Conservation (phyloP, 2,888 invertebrate species). For the Gisinianus flammeolus region DNA sequence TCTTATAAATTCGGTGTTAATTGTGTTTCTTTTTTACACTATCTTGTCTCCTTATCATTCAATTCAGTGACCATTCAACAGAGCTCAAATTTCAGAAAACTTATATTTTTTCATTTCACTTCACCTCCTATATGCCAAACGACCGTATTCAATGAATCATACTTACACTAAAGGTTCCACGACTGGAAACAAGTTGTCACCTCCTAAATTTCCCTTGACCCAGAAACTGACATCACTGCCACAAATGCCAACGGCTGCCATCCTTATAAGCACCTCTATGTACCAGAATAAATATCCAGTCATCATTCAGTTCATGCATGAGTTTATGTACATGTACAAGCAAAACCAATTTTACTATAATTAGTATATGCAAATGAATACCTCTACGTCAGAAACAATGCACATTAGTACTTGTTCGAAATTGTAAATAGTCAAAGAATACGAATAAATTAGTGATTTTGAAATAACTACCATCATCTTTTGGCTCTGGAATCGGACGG, state of each 20-base stretch:
- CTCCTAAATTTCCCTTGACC: constrained; percentile 81
- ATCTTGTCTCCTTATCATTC: no score
- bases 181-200: constrained; percentile 82
- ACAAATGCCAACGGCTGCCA: constrained; percentile 96
- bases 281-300: constrained; percentile 9
- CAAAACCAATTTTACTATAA: no score
- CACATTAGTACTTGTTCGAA: background rate
- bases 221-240: constrained; percentile 94
- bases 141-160: no score
- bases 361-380: no score
- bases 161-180: constrained; percentile 87
- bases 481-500: constrained; percentile 78
- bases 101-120: no score
- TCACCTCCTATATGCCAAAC: no score
- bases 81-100: no score
- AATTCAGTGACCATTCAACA: no score
- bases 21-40: no score
- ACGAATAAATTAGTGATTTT: constrained; percentile 14
- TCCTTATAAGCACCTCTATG: constrained; percentile 81
- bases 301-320: background rate
- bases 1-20: no score
- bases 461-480: constrained; percentile 71
- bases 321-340: no score
- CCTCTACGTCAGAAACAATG: background rate
- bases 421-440: background rate